Percentiles rank a stretch among this genome's conserved stretches.
Conservation (phyloP, 2,888 invertebrate species). For the Stomorhina lunata region DNA sequence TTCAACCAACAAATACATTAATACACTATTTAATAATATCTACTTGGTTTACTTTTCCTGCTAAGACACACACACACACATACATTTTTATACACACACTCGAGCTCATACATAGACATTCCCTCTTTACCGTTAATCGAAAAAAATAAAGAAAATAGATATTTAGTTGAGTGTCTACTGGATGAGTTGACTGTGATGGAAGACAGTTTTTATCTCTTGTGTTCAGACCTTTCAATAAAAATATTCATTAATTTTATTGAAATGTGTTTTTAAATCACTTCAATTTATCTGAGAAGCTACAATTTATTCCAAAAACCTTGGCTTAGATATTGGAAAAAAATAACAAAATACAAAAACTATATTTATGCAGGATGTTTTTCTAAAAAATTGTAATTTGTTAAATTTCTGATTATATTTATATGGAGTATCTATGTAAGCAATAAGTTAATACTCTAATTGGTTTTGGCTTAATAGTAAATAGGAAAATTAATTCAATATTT, state of each 20-base stretch:
- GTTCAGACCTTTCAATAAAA: not conserved
- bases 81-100: too few relatives aligned
- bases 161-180: not conserved
- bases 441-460: too few relatives aligned
- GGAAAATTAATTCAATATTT: too few relatives aligned
- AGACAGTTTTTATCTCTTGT: not conserved
- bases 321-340: not conserved
- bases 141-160: too few relatives aligned
- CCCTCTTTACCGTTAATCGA: too few relatives aligned
- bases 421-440: too few relatives aligned
- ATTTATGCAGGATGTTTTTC: not conserved
- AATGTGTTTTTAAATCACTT: not conserved
- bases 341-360: too few relatives aligned
- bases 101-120: too few relatives aligned
- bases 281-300: not conserved
- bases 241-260: constrained; percentile 4
- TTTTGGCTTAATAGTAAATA: too few relatives aligned
- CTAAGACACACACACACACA: not conserved
- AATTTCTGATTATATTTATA: too few relatives aligned
- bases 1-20: not conserved
- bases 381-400: too few relatives aligned
- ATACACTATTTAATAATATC: constrained; percentile 22
- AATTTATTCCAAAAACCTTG: not conserved
- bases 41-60: constrained; percentile 2
- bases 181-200: not conserved